Evolutionary conservation across 2,113 vertebrate genomes (phyloP), one percentile per base, ranked within the genome.

Genomic region (Felis chaus): DNA sequence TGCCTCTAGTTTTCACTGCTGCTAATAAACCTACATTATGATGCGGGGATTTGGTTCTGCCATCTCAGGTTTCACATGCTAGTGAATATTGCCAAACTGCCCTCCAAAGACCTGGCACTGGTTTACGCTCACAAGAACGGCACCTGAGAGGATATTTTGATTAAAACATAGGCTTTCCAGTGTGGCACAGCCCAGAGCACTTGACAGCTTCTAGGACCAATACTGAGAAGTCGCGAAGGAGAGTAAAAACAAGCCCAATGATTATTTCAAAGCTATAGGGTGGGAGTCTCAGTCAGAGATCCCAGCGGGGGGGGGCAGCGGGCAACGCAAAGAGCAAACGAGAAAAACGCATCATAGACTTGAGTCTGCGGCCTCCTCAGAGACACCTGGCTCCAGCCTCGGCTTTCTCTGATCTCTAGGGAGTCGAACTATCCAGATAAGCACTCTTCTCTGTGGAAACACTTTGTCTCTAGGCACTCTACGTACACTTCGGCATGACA

Each of bases 251-350:
- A 65, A 97, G n/a, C 14, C 36, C 36, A 79, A 41, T 33, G 29
- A 65, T 68, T 71, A 23, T 65, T 69, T 65, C 92, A 94, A 73
- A 71, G n/a, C 23, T 65, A 7, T 1, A 3, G 3, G 3, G 78
- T 15, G n/a, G 0, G 31, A 94, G 9, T 73, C 33, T 41, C 66
- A 88, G 27, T 79, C 18, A 68, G 6, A 89, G 86, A 88, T 81
- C 92, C 94, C 91, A 39, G 97, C 94, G 95, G 74, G 92, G 95
- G 74, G 92, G 39, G 33, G 53, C 74, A 50, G 90, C 45, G 41
- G 71, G 39, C 90, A 95, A 57, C 61, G 86, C 15, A 21, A 89
- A 63, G 53, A 96, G 1, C 86, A 95, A 63, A 19, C 33, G 33
- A 1, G 39, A 13, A 69, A 36, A 12, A 13, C 12, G 1, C 96